A percentile compares a stretch with the other conserved stretches of the same genome.
Conservation (phyloP, 2,797 vertebrate genomes). For the Liasis olivaceus region DNA sequence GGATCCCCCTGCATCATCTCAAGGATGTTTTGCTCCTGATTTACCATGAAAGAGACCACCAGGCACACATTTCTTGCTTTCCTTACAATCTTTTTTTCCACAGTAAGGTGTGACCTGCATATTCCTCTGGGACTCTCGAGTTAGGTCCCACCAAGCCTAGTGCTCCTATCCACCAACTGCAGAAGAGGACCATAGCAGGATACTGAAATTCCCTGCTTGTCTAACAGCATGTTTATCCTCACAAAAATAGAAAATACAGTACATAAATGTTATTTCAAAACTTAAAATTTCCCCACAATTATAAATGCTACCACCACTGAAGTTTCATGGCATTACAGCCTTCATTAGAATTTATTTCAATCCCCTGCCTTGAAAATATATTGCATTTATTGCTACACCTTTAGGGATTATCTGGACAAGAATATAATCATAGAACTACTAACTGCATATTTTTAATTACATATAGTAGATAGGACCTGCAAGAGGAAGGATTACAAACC, state of each 20-base stretch:
- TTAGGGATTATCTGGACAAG: too few species aligned
- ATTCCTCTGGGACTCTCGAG: background rate
- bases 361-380: too few species aligned
- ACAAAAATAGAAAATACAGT: background rate
- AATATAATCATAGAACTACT: too few species aligned
- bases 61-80: background rate
- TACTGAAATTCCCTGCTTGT: background rate
- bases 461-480: background rate
- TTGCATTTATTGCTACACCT: too few species aligned
- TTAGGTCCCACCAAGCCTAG: background rate
- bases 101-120: background rate
- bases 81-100: background rate
- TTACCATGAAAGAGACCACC: background rate
- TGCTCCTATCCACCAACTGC: background rate
- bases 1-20: background rate
- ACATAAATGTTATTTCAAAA: background rate
- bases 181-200: background rate
- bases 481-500: background rate
- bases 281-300: background rate
- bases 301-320: too few species aligned
- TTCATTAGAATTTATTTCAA: too few species aligned
- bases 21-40: background rate
- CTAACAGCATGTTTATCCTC: background rate
- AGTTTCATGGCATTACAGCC: too few species aligned
- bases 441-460: background rate